Base-by-base conservation (phyloP, 2,888 invertebrate genomes). In the Drosophila subsilvestris region DNA sequence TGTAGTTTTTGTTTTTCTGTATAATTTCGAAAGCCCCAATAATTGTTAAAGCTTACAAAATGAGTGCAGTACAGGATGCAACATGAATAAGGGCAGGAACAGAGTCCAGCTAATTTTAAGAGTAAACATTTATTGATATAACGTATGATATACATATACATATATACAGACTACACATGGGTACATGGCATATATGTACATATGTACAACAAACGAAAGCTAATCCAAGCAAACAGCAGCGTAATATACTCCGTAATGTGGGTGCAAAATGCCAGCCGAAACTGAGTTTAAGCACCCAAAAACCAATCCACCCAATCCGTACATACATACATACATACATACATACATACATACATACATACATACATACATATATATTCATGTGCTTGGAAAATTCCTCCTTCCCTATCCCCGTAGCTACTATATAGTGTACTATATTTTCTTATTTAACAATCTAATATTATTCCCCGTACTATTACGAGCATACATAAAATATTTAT, bases 251-350 rank as follows among this genome's bases (percentile, higher is more conserved):
- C 25, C 45, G 42, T 68, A 74, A 80, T 14, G 25, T 25, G 5
- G 66, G 82, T 89, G 88, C 87, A 80, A 63, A 70, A 66, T 87
- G 89, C 89, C 84, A 76, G 87, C 88, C 82, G 14, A 81, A 88
- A 87, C 89, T 84, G 76, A 84, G 88, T 82, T 86, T 78, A 84
- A 72, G 55, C n/a, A n/a, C 63, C 42, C 51, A 60, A 44, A 17
- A 57, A 49, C 48, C 48, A 25, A 56, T 29, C 67, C 53, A 47
- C 48, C 67, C 65, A 44, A 29, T 53, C 42, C 54, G n/a, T 3
- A 20, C 3, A 20, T 20, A 20, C 42, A 53, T 43, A 54, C 43
- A 54, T n/a, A 17, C 25, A 42, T 53, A 25, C 20, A 42, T 3
- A 17, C 12, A 32, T 20, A 20, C 42, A 53, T 43, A 54, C 43